Percentiles rank a stretch among this genome's conserved stretches.
Evolutionary conservation across 1,140 invertebrate species (phyloP).

Genomic region (Bombus superbus): DNA sequence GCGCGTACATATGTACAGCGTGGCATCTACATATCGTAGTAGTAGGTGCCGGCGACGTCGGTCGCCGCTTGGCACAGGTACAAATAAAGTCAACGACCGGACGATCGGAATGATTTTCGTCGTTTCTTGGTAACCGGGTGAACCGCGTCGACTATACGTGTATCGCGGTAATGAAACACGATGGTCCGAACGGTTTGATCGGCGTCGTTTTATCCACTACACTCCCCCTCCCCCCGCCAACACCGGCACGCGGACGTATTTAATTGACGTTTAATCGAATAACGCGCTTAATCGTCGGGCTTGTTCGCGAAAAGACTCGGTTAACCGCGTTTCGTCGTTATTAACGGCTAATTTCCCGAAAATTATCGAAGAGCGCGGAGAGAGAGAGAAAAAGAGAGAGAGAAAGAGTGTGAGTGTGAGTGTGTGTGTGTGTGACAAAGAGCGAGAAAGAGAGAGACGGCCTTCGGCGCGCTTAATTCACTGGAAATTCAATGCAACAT

Average conservation of each 20-base stretch:
- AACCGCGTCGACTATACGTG: too few relatives aligned
- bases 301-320: constrained; percentile 51
- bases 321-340: constrained; percentile 62
- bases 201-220: background rate
- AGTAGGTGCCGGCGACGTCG: constrained; percentile 48
- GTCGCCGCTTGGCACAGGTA: constrained; percentile 56
- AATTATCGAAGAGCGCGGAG: constrained; percentile 46
- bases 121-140: constrained; percentile 21
- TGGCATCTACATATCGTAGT: constrained; percentile 53
- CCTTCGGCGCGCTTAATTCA: constrained; percentile 43
- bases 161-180: background rate
- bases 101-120: constrained; percentile 59
- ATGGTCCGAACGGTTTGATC: background rate
- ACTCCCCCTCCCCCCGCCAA: background rate
- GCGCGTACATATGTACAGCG: constrained; percentile 53
- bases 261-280: constrained; percentile 36
- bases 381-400: too few relatives aligned
- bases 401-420: too few relatives aligned
- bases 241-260: background rate
- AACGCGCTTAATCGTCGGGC: constrained; percentile 48
- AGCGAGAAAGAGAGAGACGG: background rate
- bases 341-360: constrained; percentile 66
- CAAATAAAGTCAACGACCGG: constrained; percentile 63
- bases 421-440: too few relatives aligned
- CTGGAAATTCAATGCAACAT: constrained; percentile 55